These are phyloP conservation scores for Cryptoprocta ferox DNA, from an alignment of 2,797 vertebrate genomes.

Conservation along the genomic window DNA sequence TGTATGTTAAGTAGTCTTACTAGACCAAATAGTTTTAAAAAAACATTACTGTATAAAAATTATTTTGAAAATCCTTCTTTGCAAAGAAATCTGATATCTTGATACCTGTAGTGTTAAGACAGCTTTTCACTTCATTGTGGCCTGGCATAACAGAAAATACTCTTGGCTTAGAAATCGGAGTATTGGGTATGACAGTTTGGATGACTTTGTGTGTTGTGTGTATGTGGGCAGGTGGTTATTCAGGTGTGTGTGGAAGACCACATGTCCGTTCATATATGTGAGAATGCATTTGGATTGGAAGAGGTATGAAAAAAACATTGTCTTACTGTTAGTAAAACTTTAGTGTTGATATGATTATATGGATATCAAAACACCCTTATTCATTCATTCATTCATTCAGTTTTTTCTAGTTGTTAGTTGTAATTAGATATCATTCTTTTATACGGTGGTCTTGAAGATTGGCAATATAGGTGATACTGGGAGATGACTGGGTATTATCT, in stretches of 20 bases:
- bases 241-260: background rate
- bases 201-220: background rate
- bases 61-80: constrained; percentile 46
- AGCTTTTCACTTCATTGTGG: constrained; percentile 5
- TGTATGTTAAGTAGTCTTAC: constrained; percentile 2
- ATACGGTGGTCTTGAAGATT: background rate
- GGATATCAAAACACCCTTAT: background rate
- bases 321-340: constrained; percentile 15
- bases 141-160: background rate
- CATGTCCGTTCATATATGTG: background rate
- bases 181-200: background rate
- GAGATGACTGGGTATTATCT: background rate
- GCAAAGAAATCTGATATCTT: constrained; percentile 28
- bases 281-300: background rate
- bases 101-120: background rate
- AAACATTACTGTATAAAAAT: constrained; percentile 8
- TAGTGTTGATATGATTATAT: background rate
- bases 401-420: background rate
- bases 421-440: constrained; percentile 10
- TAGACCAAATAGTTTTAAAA: constrained; percentile 1
- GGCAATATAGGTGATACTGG: background rate
- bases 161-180: constrained; percentile 25
- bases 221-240: background rate
- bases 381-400: background rate
- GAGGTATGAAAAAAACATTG: background rate